These are phyloP conservation scores for Arion vulgaris DNA, from an alignment of 1,140 invertebrate species.

Conservation along the genomic window DNA sequence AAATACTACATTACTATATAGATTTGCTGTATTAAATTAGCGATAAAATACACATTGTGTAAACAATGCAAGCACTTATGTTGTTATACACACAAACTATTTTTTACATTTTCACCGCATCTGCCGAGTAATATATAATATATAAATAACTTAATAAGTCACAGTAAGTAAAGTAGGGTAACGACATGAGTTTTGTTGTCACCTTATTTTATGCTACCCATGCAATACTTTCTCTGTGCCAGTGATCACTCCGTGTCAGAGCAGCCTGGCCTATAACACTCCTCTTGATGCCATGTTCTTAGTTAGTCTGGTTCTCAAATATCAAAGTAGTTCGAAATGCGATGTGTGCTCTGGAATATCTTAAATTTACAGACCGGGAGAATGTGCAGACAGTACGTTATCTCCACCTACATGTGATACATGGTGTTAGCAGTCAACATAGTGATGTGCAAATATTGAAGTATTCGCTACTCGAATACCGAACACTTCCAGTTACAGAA, in stretches of 20 bases:
- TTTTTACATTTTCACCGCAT: too few species aligned
- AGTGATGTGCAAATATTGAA: too few species aligned
- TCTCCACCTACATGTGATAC: neutral
- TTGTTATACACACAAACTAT: too few species aligned
- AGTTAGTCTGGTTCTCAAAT: neutral
- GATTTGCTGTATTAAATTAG: too few species aligned
- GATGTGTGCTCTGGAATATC: neutral
- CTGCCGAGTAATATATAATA: too few species aligned
- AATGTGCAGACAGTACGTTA: neutral
- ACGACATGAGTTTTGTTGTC: constrained; percentile 52
- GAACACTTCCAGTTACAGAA: too few species aligned
- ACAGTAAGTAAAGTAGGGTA: too few species aligned
- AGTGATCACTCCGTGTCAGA: constrained; percentile 93
- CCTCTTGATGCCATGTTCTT: constrained; percentile 60
- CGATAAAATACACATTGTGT: too few species aligned
- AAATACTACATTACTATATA: too few species aligned
- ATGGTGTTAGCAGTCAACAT: neutral
- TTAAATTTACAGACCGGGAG: neutral
- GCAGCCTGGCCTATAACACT: constrained; percentile 83
- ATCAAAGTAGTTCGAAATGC: neutral
- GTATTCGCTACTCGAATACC: too few species aligned
- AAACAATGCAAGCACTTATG: too few species aligned
- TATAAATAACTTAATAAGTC: too few species aligned
- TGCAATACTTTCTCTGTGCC: constrained; percentile 91
- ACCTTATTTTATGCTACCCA: constrained; percentile 94